phyloP scores from a whole-genome alignment of 2,888 invertebrate genomes.

The Pristionchus arcanus region DNA sequence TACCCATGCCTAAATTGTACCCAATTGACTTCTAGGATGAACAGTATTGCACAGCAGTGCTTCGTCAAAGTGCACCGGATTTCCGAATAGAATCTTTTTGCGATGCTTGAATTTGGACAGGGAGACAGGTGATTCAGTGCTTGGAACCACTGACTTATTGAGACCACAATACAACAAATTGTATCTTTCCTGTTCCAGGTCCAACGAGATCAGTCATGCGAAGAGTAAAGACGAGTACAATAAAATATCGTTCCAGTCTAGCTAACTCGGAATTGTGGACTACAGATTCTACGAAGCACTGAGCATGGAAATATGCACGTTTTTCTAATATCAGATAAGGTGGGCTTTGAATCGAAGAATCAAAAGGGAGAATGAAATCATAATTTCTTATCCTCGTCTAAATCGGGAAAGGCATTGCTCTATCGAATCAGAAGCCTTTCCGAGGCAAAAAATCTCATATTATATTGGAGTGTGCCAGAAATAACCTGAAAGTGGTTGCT shows the following conservation, averaged over 20 bases:
- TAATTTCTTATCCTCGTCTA: neutral
- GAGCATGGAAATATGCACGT: too few species aligned
- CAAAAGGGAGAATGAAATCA: neutral
- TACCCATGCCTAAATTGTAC: too few species aligned
- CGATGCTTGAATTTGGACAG: too few species aligned
- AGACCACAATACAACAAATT: neutral
- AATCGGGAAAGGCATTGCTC: neutral
- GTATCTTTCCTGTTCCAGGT: neutral
- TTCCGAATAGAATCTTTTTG: too few species aligned
- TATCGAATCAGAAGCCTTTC: neutral
- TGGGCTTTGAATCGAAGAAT: neutral
- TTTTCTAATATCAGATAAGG: neutral
- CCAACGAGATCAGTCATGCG: neutral
- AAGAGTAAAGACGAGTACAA: neutral
- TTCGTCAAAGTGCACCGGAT: too few species aligned
- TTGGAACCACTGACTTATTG: neutral
- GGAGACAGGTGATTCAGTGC: too few species aligned
- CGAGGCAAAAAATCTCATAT: neutral
- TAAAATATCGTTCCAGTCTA: neutral
- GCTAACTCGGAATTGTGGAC: neutral
- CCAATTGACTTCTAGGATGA: too few species aligned
- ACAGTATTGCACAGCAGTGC: too few species aligned
- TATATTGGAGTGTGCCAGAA: neutral
- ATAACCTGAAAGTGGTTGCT: neutral
- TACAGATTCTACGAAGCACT: too few species aligned